phyloP scores from a whole-genome alignment of 2,797 vertebrate genomes.

The Lacerta viridis region DNA sequence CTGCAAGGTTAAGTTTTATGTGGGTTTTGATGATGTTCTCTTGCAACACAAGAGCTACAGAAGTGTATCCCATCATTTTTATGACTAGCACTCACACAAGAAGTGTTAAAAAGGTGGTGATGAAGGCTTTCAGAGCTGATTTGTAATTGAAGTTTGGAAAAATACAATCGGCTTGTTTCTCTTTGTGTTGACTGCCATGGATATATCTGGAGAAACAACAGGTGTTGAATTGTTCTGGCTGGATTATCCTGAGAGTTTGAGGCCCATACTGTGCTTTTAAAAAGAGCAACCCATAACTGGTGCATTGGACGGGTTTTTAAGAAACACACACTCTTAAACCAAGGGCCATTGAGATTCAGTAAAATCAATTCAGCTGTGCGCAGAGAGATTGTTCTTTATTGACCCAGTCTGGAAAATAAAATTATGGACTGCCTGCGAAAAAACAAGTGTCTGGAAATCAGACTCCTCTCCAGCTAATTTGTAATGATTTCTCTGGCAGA shows the following conservation, averaged over 20 bases:
- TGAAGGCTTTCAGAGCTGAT: not conserved
- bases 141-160: not conserved
- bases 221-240: not conserved
- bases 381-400: not conserved
- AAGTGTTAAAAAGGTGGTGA: not conserved
- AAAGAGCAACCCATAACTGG: not conserved
- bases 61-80: not conserved
- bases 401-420: slow-evolving; percentile 29
- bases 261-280: not conserved
- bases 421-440: slow-evolving; percentile 6
- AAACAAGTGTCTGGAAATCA: not conserved
- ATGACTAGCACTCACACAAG: too few species aligned
- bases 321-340: not conserved
- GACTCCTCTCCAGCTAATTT: slow-evolving; percentile 8
- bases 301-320: not conserved
- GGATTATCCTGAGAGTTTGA: slow-evolving; percentile 21
- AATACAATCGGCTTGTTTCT: too few species aligned
- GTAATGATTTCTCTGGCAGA: slow-evolving; percentile 30
- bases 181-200: not conserved
- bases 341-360: not conserved
- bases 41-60: not conserved
- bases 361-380: slow-evolving; percentile 34
- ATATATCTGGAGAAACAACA: not conserved
- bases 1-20: not conserved
- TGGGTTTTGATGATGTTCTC: not conserved